Evolutionary conservation across 2,797 vertebrate species (phyloP), one percentile per base, ranked within the genome.

Genomic region (Otus scops): DNA sequence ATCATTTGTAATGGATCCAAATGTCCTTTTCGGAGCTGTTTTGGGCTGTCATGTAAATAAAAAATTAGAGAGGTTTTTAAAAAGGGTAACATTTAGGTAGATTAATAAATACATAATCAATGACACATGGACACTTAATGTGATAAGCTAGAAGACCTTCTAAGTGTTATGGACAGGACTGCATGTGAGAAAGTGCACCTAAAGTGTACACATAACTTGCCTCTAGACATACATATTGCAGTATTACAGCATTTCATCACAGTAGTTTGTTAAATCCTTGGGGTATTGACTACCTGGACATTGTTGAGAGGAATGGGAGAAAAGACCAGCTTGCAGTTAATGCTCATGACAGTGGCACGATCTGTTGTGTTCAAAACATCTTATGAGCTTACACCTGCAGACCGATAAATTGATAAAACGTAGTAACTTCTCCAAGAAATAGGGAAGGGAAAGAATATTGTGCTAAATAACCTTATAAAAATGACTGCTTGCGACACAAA

Each of bases 1-100:
- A 45, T 97, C 97, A 2, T 97, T 97, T 71, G 97, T 96, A 96
- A 97, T 97, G 93, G 97, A 97, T 97, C 97, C 97, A 97, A 97
- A 97, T 47, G 97, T 97, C 89, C 96, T 97, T 97, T 97, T 97
- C 90, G 95, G 95, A 93, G 96, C 41, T 82, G 96, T 96, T 97
- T 97, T 97, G 45, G 97, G 96, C 96, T 97, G 97, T 34, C 89
- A 97, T 89, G 92, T 89, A 93, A 95, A 97, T 70, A 97, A 79
- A 97, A 97, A 96, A 92, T 70, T 41, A 95, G 17, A 97, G 39
- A 94, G 19, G 27, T 73, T 92, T 75, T 78, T 85, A 85, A 23
- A 92, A 95, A 70, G 6, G 26, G 57, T 51, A 88, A 39, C 61
- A 95, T 81, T 78, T 15, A 65, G 14, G 7, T 69, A 56, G 23